Conservation (phyloP, 2,797 vertebrate species). For the Zalophus californianus region DNA sequence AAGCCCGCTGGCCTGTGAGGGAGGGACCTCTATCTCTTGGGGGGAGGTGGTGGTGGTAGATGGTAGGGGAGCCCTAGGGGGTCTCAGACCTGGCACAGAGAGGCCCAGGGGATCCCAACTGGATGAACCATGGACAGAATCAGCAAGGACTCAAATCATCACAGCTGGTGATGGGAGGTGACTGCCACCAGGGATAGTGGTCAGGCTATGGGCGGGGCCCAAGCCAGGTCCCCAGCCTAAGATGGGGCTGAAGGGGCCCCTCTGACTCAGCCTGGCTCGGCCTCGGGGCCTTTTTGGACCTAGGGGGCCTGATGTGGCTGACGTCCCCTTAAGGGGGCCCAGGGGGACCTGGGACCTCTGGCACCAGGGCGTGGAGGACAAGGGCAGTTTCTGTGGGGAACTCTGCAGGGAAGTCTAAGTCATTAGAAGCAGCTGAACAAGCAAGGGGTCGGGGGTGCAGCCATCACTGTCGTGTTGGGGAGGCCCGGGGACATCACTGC, state of each 20-base stretch:
- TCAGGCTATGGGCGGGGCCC: background rate
- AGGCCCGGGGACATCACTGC: conserved; percentile 80
- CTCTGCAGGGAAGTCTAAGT: background rate
- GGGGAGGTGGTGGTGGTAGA: background rate
- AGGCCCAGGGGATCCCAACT: background rate
- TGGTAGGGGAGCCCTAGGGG: background rate
- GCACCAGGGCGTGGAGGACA: background rate
- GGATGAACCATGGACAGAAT: background rate
- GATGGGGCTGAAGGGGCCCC: background rate
- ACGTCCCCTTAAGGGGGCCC: background rate
- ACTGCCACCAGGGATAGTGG: conserved; percentile 40
- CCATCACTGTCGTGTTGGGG: background rate
- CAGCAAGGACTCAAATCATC: background rate
- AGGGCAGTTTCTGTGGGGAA: background rate
- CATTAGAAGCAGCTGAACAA: conserved; percentile 61
- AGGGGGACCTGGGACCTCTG: background rate
- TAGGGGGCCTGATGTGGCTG: background rate
- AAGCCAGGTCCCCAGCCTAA: background rate
- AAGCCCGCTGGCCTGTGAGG: background rate
- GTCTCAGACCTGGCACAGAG: background rate
- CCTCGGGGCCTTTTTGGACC: background rate
- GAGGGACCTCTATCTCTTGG: background rate
- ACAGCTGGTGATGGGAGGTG: background rate
- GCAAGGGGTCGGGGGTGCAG: background rate
- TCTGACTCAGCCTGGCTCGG: background rate